Evolutionary conservation across 2,113 vertebrate species (phyloP), one percentile per base, ranked within the genome.

Genomic region (Furnarius figulus): DNA sequence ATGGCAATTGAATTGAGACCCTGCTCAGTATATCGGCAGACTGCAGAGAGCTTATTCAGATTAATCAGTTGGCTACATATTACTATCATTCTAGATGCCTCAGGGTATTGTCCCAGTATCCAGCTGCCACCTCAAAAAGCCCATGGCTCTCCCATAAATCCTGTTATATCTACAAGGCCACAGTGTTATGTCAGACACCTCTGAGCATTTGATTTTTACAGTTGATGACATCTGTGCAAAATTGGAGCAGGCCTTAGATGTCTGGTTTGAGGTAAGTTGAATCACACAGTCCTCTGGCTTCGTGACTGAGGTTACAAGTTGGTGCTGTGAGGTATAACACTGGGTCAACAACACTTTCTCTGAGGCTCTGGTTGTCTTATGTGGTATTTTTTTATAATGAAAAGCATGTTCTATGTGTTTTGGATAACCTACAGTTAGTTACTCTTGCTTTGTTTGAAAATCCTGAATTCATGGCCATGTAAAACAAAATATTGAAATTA

Each of bases 1-100:
- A 15, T 2, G 4, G 13, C 20, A 89, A 35, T 2, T 75, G 31
- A 80, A 73, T 7, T 42, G 49, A 55, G 33, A 76, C 1, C 3
- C 17, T 39, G 2, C 3, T 84, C 20, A 27, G 7, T 28, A 10
- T 37, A 84, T 44, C 0, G 0, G 4, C 24, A 62, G 22, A 53
- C 20, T 63, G 25, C 15, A 59, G 19, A 66, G 9, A 58, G 4
- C 0, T 65, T 58, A 15, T 46, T 67, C 49, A 46, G 13, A 67
- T 75, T 56, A 40, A 91, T 67, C 8, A 5, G 16, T 53, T 84
- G 24, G 3, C 50, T 89, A 15, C 14, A 3, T 52, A 17, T 9
- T 73, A 2, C 35, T 86, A 46, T 16, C 23, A 61, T 61, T 80
- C 19, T 62, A 75, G 28, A 23, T 58, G 17, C 12, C 13, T 15